Percentiles rank a stretch among this genome's conserved stretches.
These are phyloP conservation scores for Spisula subtruncata DNA, from an alignment of 2,888 invertebrate genomes.

Conservation along the genomic window DNA sequence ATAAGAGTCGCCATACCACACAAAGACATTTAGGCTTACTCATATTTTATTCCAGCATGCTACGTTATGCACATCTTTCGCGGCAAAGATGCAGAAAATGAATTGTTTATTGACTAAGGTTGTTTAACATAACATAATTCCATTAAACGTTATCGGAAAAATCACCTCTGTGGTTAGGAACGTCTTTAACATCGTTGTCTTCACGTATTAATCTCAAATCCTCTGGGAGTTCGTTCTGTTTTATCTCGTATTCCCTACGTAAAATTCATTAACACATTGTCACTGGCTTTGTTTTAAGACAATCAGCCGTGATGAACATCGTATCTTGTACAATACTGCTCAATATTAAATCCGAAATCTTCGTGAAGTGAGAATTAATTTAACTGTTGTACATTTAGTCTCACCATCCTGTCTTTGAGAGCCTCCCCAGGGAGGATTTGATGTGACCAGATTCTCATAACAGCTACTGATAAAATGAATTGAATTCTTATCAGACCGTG, in stretches of 20 bases:
- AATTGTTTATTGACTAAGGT: not conserved
- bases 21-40: no score
- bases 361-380: not conserved
- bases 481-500: not conserved
- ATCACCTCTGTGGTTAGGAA: not conserved
- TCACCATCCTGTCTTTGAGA: not conserved
- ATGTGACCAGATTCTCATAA: constrained; percentile 8
- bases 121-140: not conserved
- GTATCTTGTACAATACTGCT: constrained; percentile 2
- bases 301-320: not conserved
- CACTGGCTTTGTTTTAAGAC: not conserved
- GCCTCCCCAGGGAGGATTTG: not conserved
- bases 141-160: not conserved
- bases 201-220: not conserved
- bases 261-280: constrained; percentile 11
- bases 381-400: not conserved
- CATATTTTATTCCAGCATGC: no score
- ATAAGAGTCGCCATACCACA: no score
- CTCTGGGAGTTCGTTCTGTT: not conserved
- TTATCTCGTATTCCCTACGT: not conserved
- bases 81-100: not conserved
- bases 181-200: not conserved
- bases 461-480: not conserved
- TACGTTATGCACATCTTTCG: constrained; percentile 1
- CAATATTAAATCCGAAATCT: constrained; percentile 7